Percentiles rank a stretch among this genome's conserved stretches.
Evolutionary conservation across 2,113 vertebrate species (phyloP).

Genomic region (Balaeniceps rex): DNA sequence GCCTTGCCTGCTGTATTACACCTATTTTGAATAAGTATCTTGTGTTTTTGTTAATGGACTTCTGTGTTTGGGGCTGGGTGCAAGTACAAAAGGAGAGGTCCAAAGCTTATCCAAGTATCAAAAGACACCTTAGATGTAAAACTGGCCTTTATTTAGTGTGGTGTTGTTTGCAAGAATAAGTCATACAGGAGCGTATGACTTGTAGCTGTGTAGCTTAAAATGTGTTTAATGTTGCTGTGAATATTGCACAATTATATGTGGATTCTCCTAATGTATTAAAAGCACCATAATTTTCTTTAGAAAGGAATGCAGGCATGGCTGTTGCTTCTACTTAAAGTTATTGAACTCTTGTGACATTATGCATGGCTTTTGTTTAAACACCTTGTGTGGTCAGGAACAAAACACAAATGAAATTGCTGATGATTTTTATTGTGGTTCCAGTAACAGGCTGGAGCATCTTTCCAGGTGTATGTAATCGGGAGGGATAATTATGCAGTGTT

Average conservation of each 20-base stretch:
- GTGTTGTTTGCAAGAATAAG: not conserved
- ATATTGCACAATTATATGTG: not conserved
- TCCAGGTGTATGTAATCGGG: not conserved
- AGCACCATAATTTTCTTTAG: not conserved
- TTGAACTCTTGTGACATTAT: not conserved
- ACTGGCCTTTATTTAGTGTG: not conserved
- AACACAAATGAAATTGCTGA: not conserved
- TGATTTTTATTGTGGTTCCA: conserved; percentile 37
- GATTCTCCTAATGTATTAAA: not conserved
- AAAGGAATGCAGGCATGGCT: not conserved
- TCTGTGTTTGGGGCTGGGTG: not conserved
- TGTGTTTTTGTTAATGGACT: not conserved
- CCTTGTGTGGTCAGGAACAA: not conserved
- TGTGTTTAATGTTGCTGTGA: not conserved
- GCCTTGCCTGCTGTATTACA: not conserved
- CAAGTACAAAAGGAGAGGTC: not conserved
- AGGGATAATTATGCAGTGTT: not conserved
- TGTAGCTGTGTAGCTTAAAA: not conserved
- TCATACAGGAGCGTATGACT: not conserved
- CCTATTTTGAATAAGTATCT: not conserved
- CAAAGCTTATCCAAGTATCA: not conserved
- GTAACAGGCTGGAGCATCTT: conserved; percentile 30
- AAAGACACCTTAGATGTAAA: not conserved
- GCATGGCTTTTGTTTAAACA: not conserved
- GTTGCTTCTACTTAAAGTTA: not conserved